Conservation (phyloP, 92 coral and sea anemone species). For the Phenganax stokvisi region DNA sequence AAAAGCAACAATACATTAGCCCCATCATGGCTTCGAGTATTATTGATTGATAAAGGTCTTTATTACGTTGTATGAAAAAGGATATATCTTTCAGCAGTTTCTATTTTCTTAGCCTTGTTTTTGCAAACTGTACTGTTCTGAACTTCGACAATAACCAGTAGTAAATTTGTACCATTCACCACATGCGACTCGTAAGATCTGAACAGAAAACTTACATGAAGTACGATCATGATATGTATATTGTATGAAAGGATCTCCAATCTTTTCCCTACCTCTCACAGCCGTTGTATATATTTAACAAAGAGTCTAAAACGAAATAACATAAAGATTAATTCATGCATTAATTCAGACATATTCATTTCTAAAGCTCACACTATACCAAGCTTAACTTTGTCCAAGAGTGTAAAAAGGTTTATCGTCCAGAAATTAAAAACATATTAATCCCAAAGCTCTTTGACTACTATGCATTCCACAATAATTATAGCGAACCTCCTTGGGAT, state of each 20-base stretch:
- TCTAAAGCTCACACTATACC: too few relatives aligned
- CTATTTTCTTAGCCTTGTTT: neutral
- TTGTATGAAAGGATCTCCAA: too few relatives aligned
- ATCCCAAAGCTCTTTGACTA: neutral
- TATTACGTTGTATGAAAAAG: conserved; percentile 24
- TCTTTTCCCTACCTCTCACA: too few relatives aligned
- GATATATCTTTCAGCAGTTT: conserved; percentile 35
- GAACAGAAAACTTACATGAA: neutral
- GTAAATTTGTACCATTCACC: conserved; percentile 34
- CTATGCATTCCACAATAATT: too few relatives aligned
- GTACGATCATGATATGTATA: too few relatives aligned
- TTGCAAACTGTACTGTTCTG: neutral
- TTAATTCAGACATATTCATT: too few relatives aligned
- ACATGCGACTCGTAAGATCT: conserved; percentile 30
- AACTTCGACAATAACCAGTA: conserved; percentile 28
- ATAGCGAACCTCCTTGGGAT: neutral
- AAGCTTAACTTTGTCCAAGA: too few relatives aligned
- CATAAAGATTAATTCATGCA: neutral
- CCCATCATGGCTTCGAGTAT: neutral
- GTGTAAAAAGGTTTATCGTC: neutral
- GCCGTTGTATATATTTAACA: neutral
- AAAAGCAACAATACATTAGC: neutral
- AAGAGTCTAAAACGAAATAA: neutral
- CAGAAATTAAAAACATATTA: neutral
- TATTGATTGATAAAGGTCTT: neutral